Base-by-base conservation (phyloP, 2,888 invertebrate genomes). In the Eilema sororculum region DNA sequence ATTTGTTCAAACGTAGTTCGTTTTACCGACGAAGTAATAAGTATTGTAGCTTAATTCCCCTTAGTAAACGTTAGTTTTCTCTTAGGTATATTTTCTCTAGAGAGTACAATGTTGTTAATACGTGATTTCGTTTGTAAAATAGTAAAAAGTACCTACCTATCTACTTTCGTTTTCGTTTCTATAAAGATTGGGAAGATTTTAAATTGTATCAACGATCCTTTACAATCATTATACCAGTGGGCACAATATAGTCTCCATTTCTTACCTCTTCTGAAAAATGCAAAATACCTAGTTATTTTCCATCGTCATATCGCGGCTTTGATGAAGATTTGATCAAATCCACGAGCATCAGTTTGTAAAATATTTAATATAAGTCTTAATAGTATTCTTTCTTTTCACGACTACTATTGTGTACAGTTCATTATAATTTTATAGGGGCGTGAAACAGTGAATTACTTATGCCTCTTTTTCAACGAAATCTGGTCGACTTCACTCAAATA, bases 401-500 rank as follows among this genome's bases (percentile, higher is more conserved):
- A 33, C 30, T 33, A 8, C 12, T 37, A 37, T 12, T 37, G 33
- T 37, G 1, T 37, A 10, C 33, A 37, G 33, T 37, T 37, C 0
- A 12, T 37, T 37, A 12, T 37, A 37, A 37, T 37, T 10, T n/a
- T n/a, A 0, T n/a, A n/a, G n/a, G 2, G 52, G n/a, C 20, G 52
- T 20, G 5, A 46, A 20, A 25, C 16, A 25, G 3, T 16, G 41
- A 9, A 28, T n/a, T n/a, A n/a, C 10, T 0, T 24, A n/a, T 56
- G 22, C 22, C 57, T 56, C 22, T 30, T 56, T 65, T 57, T n/a
- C 28, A 65, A 22, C 2, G 16, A 57, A 65, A 65, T 57, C 65
- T 56, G 57, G 12, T 58, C 65, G 30, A 60, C 28, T 46, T 12
- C 22, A 72, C 60, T 56, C 46, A 74, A 77, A 72, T 68, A 68